These are phyloP conservation scores for Polyergus mexicanus DNA, from an alignment of 1,140 invertebrate genomes.

Conservation along the genomic window DNA sequence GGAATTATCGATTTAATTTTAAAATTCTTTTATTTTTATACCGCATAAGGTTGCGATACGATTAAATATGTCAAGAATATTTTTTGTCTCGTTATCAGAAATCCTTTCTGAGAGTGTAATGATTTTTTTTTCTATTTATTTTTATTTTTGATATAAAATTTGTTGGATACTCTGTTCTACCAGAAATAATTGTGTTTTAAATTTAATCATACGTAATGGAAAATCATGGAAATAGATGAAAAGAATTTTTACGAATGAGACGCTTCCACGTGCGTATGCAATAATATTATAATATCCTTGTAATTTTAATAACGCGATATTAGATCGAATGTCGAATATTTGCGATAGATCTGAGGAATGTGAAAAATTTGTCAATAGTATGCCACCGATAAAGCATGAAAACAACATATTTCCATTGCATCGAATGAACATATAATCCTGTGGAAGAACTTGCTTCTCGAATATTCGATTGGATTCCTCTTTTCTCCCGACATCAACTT, in stretches of 20 bases:
- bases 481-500: constrained; percentile 42
- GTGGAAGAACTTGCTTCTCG: neutral
- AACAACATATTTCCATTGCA: constrained; percentile 39
- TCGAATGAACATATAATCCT: constrained; percentile 3
- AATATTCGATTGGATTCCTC: constrained; percentile 55
- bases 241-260: constrained; percentile 5
- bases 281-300: neutral
- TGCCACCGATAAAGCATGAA: constrained; percentile 27
- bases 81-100: no score
- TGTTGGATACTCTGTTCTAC: neutral
- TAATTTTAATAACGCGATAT: constrained; percentile 14
- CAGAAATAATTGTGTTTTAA: no score
- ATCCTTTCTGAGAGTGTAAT: no score
- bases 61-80: no score
- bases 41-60: no score
- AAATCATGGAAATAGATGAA: constrained; percentile 11
- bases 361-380: constrained; percentile 20
- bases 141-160: neutral
- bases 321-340: neutral
- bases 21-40: no score
- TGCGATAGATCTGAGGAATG: neutral
- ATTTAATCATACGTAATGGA: neutral
- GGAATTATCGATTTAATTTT: no score
- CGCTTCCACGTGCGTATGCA: neutral
- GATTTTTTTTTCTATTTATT: neutral